Evolutionary conservation across 53 echinoderm and acorn worm species (phyloP), one percentile per base, ranked within the genome.

Genomic region (Patiria pectinifera): DNA sequence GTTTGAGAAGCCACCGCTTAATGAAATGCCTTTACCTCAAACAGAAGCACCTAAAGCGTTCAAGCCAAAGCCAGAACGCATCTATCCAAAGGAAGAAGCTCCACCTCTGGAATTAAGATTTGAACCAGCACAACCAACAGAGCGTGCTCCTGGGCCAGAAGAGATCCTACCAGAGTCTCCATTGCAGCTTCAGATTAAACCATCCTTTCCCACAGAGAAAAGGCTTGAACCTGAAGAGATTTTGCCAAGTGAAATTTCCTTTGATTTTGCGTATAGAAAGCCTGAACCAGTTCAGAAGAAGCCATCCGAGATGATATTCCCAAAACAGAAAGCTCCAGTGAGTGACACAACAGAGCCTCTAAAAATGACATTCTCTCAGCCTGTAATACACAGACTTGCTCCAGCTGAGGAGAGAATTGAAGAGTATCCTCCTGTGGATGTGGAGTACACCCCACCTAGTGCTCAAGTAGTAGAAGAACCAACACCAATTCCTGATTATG

Each of bases 21-120:
- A 59, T 43, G 44, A 88, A 88, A 78, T 88, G 88, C 35, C 35
- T 60, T 88, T 88, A 14, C 76, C 75, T 59, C 61, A 11, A 45
- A 53, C 11, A 88, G 88, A 88, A 78, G 61, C 58, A 18, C 86
- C 88, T 77, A 77, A 88, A 61, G 60, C 58, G 77, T 60, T 59
- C 14, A 59, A 88, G 23, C 88, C 78, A 78, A 78, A 59, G 78
- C 94, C 91, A 62, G 91, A 94, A 81, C 62, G 77, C 11, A 85
- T 93, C n/a, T 71, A 82, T 82, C 93, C 93, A 59, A 88, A 94
- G 71, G 91, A 86, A 86, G 71, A 91, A 71, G 53, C 91, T 60
- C 78, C 91, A 86, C 84, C 91, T 69, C 23, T 90, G 69, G 90
- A 90, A 61, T 80, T 90, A 6, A 46, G 2, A 18, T 90, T 90